Base-by-base conservation (phyloP, 2,888 invertebrate genomes). In the Habroteleia sp. region DNA sequence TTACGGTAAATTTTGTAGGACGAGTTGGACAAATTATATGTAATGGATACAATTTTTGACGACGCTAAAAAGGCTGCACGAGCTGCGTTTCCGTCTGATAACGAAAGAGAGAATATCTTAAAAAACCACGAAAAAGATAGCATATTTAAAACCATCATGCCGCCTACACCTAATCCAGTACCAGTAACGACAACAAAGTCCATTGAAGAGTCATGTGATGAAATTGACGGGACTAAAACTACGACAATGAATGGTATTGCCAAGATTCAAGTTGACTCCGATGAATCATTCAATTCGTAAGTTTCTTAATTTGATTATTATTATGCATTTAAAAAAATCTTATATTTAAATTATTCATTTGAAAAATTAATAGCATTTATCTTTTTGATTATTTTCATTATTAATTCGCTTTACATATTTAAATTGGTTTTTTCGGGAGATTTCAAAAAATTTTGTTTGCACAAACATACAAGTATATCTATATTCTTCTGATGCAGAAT, bases 11-110 rank as follows among this genome's bases (percentile, higher is more conserved):
- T n/a, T n/a, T n/a, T n/a, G n/a, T 25, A 89, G 89, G 89, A 89
- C 81, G 88, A 89, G 76, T 73, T 89, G 69, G 86, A 88, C 62
- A 84, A 86, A 60, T 79, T 88, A 23, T 88, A 85, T 82, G 86
- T 86, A 77, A 87, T 85, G 83, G 87, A 84, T 77, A 63, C 82
- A 13, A 84, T 80, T 76, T 74, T 69, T 75, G 83, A 78, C 75
- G 79, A 73, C 37, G 50, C 14, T 29, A 66, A 62, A 54, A 79
- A 74, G 66, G 48, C 74, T 48, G 50, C 65, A 10, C 33, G 42
- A 27, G 37, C 37, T 58, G 50, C 58, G 50, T 63, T 63, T 56
- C 63, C 63, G 39, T 50, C 58, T 6, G 72, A 63, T 25, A 48
- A 0, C 54, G 71, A 71, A 33, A 42, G 35, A 54, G 46, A 54